Conservation (phyloP, 2,797 vertebrate genomes). For the Percopsis omiscomaycus region DNA sequence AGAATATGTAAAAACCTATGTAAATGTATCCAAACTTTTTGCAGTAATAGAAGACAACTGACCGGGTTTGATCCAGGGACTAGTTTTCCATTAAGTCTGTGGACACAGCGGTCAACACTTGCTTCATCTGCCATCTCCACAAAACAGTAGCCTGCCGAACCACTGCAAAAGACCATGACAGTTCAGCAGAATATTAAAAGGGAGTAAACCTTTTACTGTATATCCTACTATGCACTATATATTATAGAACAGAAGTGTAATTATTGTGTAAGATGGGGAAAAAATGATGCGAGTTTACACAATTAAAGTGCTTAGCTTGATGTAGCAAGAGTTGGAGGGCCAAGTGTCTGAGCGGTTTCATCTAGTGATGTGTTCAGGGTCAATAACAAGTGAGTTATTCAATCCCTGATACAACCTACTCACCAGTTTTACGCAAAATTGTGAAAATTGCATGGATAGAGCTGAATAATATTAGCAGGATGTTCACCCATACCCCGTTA, state of each 20-base stretch:
- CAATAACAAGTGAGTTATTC: too few relatives aligned
- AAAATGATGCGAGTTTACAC: too few relatives aligned
- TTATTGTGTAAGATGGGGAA: too few relatives aligned
- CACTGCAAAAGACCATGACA: slow-evolving; percentile 52
- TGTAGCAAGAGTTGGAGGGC: too few relatives aligned
- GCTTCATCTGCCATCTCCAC: slow-evolving; percentile 83
- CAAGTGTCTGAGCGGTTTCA: too few relatives aligned
- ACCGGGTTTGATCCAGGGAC: slow-evolving; percentile 85
- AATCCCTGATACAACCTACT: too few relatives aligned
- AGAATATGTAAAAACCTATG: not conserved
- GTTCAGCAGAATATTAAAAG: not conserved
- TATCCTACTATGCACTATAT: too few relatives aligned
- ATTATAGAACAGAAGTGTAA: too few relatives aligned
- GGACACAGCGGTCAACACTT: slow-evolving; percentile 81
- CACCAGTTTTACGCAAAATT: too few relatives aligned
- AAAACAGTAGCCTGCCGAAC: slow-evolving; percentile 85
- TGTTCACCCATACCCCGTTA: slow-evolving; percentile 74
- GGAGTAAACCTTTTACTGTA: too few relatives aligned
- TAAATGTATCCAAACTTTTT: slow-evolving; percentile 20
- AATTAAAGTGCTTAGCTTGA: not conserved
- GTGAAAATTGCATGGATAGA: not conserved
- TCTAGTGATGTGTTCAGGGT: too few relatives aligned
- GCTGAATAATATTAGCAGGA: not conserved
- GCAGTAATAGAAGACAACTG: slow-evolving; percentile 47
- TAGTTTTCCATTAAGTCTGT: slow-evolving; percentile 81